These are phyloP conservation scores for Diplazon laetatorius DNA, from an alignment of 2,888 invertebrate genomes.

Conservation along the genomic window DNA sequence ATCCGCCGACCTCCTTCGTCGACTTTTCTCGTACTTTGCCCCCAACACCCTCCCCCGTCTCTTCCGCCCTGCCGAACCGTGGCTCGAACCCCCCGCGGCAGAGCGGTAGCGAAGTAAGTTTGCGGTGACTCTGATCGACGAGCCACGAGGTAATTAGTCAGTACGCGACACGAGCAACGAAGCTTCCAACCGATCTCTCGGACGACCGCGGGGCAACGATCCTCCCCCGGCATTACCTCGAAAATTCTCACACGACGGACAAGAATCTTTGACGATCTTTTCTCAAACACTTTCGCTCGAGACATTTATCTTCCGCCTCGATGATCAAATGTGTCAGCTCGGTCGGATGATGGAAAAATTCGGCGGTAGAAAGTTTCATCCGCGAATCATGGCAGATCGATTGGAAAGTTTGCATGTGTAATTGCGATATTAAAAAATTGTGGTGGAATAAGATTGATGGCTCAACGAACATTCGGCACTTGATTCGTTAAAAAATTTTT, in stretches of 20 bases:
- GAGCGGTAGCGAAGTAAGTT: constrained; percentile 8
- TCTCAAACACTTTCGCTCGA: background rate
- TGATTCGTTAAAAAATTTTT: too few species aligned
- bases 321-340: constrained; percentile 43
- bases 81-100: constrained; percentile 18
- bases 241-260: constrained; percentile 34
- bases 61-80: constrained; percentile 5
- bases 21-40: background rate
- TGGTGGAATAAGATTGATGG: constrained; percentile 48
- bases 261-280: constrained; percentile 13
- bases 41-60: constrained; percentile 8
- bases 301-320: constrained; percentile 57
- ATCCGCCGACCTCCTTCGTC: constrained; percentile 4
- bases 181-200: background rate
- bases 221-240: background rate
- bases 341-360: constrained; percentile 51
- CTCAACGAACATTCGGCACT: background rate
- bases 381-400: constrained; percentile 54
- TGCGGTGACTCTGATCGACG: constrained; percentile 45
- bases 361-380: constrained; percentile 54
- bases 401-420: constrained; percentile 55
- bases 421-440: constrained; percentile 59
- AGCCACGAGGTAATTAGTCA: constrained; percentile 58
- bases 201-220: constrained; percentile 6
- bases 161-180: constrained; percentile 18